phyloP scores from a whole-genome alignment of 2,797 vertebrate genomes.

The Ceryle rudis region DNA sequence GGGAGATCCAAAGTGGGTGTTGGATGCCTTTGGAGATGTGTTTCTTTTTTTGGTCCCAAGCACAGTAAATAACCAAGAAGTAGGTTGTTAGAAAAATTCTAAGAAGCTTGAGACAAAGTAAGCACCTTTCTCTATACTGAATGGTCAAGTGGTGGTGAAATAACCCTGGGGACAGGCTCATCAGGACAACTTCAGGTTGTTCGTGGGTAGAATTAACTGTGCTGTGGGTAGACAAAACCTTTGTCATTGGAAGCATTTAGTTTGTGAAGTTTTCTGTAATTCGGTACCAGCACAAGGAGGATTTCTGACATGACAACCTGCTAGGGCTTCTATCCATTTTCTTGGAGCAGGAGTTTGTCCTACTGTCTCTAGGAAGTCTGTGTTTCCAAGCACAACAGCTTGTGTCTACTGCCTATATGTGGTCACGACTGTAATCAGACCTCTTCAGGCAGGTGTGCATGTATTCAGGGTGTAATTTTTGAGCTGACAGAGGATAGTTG shows the following conservation, averaged over 20 bases:
- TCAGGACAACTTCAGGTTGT: background rate
- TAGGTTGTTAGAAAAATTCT: background rate
- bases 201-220: background rate
- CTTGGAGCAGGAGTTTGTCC: background rate
- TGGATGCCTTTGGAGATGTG: background rate
- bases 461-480: background rate
- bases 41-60: background rate
- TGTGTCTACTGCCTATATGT: rapidly evolving
- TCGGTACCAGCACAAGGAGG: background rate
- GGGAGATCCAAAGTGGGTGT: background rate
- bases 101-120: background rate
- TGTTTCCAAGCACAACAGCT: background rate
- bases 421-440: background rate
- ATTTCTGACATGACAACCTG: background rate
- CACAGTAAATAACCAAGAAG: background rate
- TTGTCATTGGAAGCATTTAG: rapidly evolving
- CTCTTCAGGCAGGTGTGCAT: background rate
- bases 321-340: background rate
- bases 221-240: background rate
- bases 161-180: background rate
- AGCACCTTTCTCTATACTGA: background rate
- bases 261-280: background rate
- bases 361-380: background rate
- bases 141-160: background rate
- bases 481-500: background rate